Evolutionary conservation across 1,140 invertebrate species (phyloP), one percentile per base, ranked within the genome.

Genomic region (Drosophila prosaltans): DNA sequence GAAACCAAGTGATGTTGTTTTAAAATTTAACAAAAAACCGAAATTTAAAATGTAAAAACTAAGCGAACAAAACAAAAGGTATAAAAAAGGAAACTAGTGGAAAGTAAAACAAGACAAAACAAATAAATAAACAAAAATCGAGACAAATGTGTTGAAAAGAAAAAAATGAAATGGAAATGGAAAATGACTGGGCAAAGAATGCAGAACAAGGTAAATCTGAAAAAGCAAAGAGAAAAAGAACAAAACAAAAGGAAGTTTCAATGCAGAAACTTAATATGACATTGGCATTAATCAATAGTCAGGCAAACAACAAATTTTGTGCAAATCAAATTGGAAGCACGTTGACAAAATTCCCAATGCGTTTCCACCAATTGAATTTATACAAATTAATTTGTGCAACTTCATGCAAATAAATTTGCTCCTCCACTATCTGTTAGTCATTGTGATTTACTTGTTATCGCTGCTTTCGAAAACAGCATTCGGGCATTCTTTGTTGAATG

Each of bases 1-100:
- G 90, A 91, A 91, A 91, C 89, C 80, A 91, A 91, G 90, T 91
- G 89, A 91, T 91, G 90, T 91, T 91, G 80, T 89, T 83, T 82
- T 91, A 83, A 83, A 89, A 89, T 85, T 68, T 75, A 88, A 88
- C 62, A 72, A 78, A 43, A 61, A 62, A 78, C 69, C 72, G 72
- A 78, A 79, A 69, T 59, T 64, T 72, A 78, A 72, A 60, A 67
- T 41, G 16, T 40, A 60, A 43, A 48, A 45, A 51, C 7, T 21
- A 59, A 71, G 63, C 66, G 66, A 75, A 69, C 11, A 30, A n/a
- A 65, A 43, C 43, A 70, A 43, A 48, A 48, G 16, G 16, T 16
- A 48, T 48, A 7, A 36, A 54, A 59, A 55, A n/a, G 60, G 51
- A 64, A 64, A 68, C 55, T 71, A 71, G 51, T 59, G 67, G 65